Evolutionary conservation across 2,888 invertebrate genomes (phyloP).

Genomic region (Patella pellucida): DNA sequence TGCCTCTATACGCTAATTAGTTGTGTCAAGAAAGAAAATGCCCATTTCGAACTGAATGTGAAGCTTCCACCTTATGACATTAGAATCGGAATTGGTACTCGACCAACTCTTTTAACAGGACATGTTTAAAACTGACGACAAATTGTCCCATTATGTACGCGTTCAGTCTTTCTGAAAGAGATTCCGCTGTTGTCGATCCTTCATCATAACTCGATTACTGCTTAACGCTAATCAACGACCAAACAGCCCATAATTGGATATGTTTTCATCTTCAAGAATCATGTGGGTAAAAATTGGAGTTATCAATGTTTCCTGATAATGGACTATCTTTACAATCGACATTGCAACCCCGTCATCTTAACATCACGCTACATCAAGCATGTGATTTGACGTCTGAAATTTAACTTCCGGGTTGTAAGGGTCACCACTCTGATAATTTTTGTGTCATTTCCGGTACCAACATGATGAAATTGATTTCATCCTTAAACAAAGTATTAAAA

Average conservation of each 20-base stretch:
- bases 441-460: conserved; percentile 4
- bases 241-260: conserved; percentile 26
- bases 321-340: neutral
- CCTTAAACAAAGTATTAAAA: too few relatives aligned
- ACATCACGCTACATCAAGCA: conserved; percentile 10
- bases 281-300: conserved; percentile 7
- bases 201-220: conserved; percentile 15
- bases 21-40: conserved; percentile 11
- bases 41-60: conserved; percentile 7
- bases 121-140: conserved; percentile 27
- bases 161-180: conserved; percentile 19
- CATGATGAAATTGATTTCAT: too few relatives aligned
- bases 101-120: conserved; percentile 16
- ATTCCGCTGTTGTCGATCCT: conserved; percentile 20
- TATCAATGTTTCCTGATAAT: neutral
- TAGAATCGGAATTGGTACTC: conserved; percentile 19
- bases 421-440: neutral
- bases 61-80: conserved; percentile 11
- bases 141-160: conserved; percentile 24
- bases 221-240: conserved; percentile 21
- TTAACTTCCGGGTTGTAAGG: neutral
- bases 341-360: neutral
- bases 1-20: conserved; percentile 11
- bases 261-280: conserved; percentile 20
- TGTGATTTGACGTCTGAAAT: conserved; percentile 3